A percentile compares a stretch with the other conserved stretches of the same genome.
These are phyloP conservation scores for Zeuzera pyrina DNA, from an alignment of 2,888 invertebrate genomes.

Conservation along the genomic window DNA sequence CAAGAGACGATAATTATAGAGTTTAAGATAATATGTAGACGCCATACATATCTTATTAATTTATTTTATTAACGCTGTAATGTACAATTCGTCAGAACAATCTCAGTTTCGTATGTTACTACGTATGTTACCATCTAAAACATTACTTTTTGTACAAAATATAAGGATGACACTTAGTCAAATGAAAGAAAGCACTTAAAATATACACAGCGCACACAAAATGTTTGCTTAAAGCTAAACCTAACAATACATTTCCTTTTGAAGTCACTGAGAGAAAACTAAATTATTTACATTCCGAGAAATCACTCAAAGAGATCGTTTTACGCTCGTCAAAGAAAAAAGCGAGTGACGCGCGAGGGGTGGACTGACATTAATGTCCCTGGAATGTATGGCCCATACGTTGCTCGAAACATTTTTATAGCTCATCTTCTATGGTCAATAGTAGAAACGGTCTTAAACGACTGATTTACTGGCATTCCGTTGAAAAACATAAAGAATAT, in stretches of 20 bases:
- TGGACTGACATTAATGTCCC: conserved; percentile 46
- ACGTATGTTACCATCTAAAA: too few species aligned
- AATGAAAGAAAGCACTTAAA: too few species aligned
- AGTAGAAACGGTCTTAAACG: conserved; percentile 37
- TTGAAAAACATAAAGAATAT: conserved; percentile 51
- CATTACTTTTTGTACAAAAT: too few species aligned
- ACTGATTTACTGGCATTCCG: conserved; percentile 52
- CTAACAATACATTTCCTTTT: conserved; percentile 36
- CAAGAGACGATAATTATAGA: too few species aligned
- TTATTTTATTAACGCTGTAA: too few species aligned
- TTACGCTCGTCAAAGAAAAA: conserved; percentile 40
- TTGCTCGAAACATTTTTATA: conserved; percentile 55
- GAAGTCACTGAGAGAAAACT: conserved; percentile 36
- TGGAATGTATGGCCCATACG: conserved; percentile 42
- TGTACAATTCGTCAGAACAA: too few species aligned
- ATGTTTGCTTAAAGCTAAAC: conserved; percentile 16
- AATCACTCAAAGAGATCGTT: conserved; percentile 54
- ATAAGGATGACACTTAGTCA: too few species aligned
- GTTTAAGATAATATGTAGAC: too few species aligned
- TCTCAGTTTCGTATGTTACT: too few species aligned
- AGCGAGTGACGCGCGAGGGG: conserved; percentile 28
- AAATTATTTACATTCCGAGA: conserved; percentile 48
- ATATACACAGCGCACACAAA: too few species aligned
- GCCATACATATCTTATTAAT: too few species aligned
- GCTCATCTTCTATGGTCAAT: too few species aligned